Conservation (phyloP, 2,888 invertebrate genomes). For the Phyllotreta cruciferae region DNA sequence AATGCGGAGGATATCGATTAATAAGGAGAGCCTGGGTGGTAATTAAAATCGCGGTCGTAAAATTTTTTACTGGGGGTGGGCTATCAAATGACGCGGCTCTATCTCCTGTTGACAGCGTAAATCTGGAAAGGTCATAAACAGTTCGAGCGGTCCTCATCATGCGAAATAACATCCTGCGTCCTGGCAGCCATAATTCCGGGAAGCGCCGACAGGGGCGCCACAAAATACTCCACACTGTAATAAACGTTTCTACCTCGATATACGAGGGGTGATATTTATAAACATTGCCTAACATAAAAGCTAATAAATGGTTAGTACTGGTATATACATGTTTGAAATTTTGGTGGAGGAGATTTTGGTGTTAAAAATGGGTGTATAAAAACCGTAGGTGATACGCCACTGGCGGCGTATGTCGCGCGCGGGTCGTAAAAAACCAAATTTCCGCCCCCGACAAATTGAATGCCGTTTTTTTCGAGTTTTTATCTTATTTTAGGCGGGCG, state of each 20-base stretch:
- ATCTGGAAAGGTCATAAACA: constrained; percentile 26
- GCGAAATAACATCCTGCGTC: constrained; percentile 23
- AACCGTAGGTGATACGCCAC: not conserved
- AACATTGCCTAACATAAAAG: no score
- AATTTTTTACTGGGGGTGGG: constrained; percentile 9
- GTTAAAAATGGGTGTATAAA: no score
- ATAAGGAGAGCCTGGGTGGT: no score
- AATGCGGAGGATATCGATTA: no score
- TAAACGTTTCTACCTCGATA: not conserved
- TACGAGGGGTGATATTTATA: no score
- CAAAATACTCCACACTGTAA: not conserved
- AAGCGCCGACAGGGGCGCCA: constrained; percentile 11
- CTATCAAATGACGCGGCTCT: constrained; percentile 23
- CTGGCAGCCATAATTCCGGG: constrained; percentile 21
- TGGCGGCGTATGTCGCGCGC: constrained; percentile 10
- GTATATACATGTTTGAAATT: no score
- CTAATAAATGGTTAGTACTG: no score
- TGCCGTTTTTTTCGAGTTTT: constrained; percentile 47
- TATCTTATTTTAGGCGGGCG: constrained; percentile 32
- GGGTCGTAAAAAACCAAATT: constrained; percentile 42
- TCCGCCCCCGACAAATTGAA: constrained; percentile 53
- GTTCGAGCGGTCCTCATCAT: constrained; percentile 22
- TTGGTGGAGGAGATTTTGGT: no score
- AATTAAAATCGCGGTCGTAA: not conserved
- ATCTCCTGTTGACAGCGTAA: constrained; percentile 31